Base-by-base conservation (phyloP, 2,888 invertebrate genomes). In the Campoplex nolae region DNA sequence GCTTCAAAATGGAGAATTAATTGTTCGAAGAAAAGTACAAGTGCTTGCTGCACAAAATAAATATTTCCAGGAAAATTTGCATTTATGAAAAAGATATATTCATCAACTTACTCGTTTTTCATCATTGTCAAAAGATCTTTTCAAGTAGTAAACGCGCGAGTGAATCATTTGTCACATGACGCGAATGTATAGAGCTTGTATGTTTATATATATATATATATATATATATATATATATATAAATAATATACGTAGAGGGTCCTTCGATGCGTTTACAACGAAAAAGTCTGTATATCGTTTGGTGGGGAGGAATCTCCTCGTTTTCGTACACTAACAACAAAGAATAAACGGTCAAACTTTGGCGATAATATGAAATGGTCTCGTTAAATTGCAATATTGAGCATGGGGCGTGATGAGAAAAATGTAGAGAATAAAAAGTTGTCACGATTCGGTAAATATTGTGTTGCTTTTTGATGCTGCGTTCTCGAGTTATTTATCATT, bases 401-500 rank as follows among this genome's bases (percentile, higher is more conserved):
- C 65, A 58, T 86, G 93, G 93, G 91, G 94, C 92, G 92, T 92
- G 89, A 88, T 89, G 84, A 91, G 90, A 93, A 91, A 93, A 85
- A 87, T 92, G 87, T 90, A 88, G 90, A 88, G 79, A 89, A 91
- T 89, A 91, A 93, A 94, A 94, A 93, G 89, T 90, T 93, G 89
- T 87, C 89, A 90, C 92, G 90, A 94, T 93, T 93, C 89, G 88
- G 91, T 92, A 87, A 88, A 90, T 90, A 91, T 88, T 89, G 86
- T 91, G 90, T 88, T 68, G 74, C 48, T 74, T 79, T 90, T 79
- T 18, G 84, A 67, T 13, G 18, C 7, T 23, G 42, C 16, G 7
- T 4, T 83, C 28, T 28, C 11, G 71, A 91, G 91, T 91, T 93
- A 94, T 93, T 88, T 84, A 82, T 87, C 81, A 87, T 86, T 65